Evolutionary conservation across 2,888 invertebrate species (phyloP).

Genomic region (Rhabditoides inermis): DNA sequence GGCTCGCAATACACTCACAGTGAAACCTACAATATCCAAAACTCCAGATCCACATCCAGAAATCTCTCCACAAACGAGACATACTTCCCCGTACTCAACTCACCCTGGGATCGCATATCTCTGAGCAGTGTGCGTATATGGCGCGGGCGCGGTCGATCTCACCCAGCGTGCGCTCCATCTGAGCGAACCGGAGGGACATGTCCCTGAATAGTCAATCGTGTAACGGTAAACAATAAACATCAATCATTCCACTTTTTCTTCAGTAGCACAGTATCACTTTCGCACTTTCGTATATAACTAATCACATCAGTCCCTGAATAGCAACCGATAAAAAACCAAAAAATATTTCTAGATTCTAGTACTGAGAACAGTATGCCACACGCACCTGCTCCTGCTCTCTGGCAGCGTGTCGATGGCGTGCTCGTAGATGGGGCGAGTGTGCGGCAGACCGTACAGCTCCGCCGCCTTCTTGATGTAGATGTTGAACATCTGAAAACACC

Average conservation of each 20-base stretch:
- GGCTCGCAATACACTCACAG: too few relatives aligned
- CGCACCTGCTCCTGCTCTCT: constrained; percentile 70
- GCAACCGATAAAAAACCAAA: too few relatives aligned
- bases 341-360: too few relatives aligned
- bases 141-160: constrained; percentile 95
- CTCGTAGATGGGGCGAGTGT: constrained; percentile 92
- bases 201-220: constrained; percentile 60
- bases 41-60: too few relatives aligned
- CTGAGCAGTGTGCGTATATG: constrained; percentile 93
- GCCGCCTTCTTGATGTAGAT: constrained; percentile 96
- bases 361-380: too few relatives aligned
- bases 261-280: too few relatives aligned
- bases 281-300: too few relatives aligned
- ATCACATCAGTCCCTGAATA: too few relatives aligned
- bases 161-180: constrained; percentile 93
- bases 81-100: too few relatives aligned
- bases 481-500: constrained; percentile 73
- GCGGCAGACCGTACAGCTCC: constrained; percentile 90
- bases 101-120: constrained; percentile 96
- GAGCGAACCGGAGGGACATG: constrained; percentile 91
- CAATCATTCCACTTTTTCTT: not conserved
- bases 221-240: constrained; percentile 5
- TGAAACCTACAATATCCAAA: too few relatives aligned
- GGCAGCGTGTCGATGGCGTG: constrained; percentile 87
- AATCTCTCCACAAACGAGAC: too few relatives aligned